These are phyloP conservation scores for Prorops nasuta DNA, from an alignment of 1,140 invertebrate species.

Conservation along the genomic window DNA sequence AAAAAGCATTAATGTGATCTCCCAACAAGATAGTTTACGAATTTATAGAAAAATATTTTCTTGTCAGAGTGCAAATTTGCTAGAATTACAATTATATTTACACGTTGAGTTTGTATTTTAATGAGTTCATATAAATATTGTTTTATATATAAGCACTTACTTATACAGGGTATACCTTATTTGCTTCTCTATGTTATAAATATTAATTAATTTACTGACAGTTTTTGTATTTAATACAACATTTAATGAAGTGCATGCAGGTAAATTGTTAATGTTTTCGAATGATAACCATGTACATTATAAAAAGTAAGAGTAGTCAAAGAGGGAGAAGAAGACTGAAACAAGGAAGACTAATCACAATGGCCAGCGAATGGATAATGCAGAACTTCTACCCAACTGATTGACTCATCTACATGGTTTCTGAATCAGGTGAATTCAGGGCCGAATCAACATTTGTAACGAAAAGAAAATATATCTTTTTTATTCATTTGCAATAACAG, in stretches of 20 bases:
- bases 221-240: neutral
- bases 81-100: no score
- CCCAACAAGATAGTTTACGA: no score
- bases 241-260: neutral
- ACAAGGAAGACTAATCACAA: slow-evolving; percentile 24
- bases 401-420: slow-evolving; percentile 47
- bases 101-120: no score
- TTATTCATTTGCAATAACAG: slow-evolving; percentile 12
- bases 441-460: slow-evolving; percentile 55
- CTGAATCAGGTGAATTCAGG: slow-evolving; percentile 56
- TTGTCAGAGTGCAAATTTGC: no score
- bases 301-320: slow-evolving; percentile 27
- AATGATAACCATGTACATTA: slow-evolving; percentile 20
- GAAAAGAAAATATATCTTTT: slow-evolving; percentile 16
- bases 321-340: slow-evolving; percentile 39
- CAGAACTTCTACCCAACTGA: slow-evolving; percentile 36
- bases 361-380: slow-evolving; percentile 30
- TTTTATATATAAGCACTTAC: no score
- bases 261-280: slow-evolving; percentile 15
- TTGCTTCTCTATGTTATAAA: neutral
- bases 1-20: no score
- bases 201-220: neutral
- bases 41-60: no score
- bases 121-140: no score
- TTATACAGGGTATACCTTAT: no score